Percentiles rank a stretch among this genome's conserved stretches.
Conservation (phyloP, 2,797 vertebrate genomes). For the Protosalanx chinensis region DNA sequence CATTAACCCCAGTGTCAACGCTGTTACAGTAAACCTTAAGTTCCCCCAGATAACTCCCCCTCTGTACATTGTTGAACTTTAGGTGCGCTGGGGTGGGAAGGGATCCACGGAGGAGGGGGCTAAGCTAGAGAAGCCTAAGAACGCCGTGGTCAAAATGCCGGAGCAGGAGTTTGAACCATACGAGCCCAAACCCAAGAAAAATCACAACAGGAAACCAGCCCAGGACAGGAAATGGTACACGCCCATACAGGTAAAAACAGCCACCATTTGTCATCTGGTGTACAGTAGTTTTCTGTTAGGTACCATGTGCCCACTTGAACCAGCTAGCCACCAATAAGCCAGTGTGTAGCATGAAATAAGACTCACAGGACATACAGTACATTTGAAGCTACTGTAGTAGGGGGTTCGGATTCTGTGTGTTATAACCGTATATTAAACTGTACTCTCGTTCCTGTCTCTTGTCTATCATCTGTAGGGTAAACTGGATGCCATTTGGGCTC, state of each 20-base stretch:
- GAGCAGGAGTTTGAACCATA: slow-evolving; percentile 89
- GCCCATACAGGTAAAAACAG: slow-evolving; percentile 78
- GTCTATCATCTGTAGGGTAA: slow-evolving; percentile 75
- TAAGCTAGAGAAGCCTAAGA: slow-evolving; percentile 90
- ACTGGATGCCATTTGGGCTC: slow-evolving; percentile 84
- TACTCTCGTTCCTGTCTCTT: background rate
- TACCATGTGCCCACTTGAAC: background rate
- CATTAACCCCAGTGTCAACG: background rate
- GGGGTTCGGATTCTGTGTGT: background rate
- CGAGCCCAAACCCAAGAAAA: slow-evolving; percentile 86
- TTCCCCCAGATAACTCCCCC: background rate
- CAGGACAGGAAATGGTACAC: slow-evolving; percentile 88
- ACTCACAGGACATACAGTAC: background rate
- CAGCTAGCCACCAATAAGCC: slow-evolving; percentile 1
- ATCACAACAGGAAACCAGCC: slow-evolving; percentile 65
- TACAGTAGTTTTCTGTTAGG: background rate
- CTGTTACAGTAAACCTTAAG: background rate
- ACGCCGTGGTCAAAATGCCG: slow-evolving; percentile 88
- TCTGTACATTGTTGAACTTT: slow-evolving; percentile 8
- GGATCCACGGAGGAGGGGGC: slow-evolving; percentile 92
- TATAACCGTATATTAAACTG: background rate
- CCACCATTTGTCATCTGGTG: background rate
- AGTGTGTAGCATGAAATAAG: slow-evolving; percentile 8
- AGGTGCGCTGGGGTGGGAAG: slow-evolving; percentile 93
- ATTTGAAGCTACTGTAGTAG: background rate